These are phyloP conservation scores for Potamarius usumacintae DNA, from an alignment of 2,113 vertebrate genomes.

Conservation along the genomic window DNA sequence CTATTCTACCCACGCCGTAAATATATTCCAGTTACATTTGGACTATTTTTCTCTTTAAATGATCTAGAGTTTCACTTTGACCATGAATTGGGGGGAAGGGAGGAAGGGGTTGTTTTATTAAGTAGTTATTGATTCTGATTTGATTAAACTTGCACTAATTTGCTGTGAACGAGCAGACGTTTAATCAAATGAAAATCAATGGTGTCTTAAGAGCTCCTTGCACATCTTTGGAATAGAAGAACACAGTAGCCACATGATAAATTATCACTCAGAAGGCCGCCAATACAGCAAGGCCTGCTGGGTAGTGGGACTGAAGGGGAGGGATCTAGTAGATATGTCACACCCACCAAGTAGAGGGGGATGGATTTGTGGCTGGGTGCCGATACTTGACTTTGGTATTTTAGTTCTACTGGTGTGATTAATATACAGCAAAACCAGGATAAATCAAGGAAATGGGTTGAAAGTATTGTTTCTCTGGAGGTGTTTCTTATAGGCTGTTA, in stretches of 20 bases:
- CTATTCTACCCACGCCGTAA: not conserved
- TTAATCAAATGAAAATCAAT: conserved; percentile 84
- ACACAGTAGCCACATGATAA: conserved; percentile 72
- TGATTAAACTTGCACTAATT: conserved; percentile 82
- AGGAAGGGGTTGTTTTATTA: conserved; percentile 73
- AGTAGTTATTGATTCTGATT: conserved; percentile 79
- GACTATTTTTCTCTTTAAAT: conserved; percentile 54
- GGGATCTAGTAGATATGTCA: conserved; percentile 62
- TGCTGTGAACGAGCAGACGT: conserved; percentile 78
- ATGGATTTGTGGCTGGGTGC: conserved; percentile 63
- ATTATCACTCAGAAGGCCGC: conserved; percentile 67
- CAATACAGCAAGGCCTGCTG: conserved; percentile 66
- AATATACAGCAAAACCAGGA: conserved; percentile 46
- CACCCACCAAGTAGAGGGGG: conserved; percentile 54
- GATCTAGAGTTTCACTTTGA: conserved; percentile 66
- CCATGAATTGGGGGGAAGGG: conserved; percentile 52
- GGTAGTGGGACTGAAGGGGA: conserved; percentile 58
- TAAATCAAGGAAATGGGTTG: not conserved
- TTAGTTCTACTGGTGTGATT: conserved; percentile 55
- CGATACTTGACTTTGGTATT: conserved; percentile 61
- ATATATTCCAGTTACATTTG: conserved; percentile 42
- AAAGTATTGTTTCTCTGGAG: not conserved
- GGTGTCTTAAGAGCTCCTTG: conserved; percentile 72
- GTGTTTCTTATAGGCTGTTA: not conserved
- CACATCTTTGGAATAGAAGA: conserved; percentile 70